Conservation (phyloP, 2,888 invertebrate species). For the Apodemia mormo region DNA sequence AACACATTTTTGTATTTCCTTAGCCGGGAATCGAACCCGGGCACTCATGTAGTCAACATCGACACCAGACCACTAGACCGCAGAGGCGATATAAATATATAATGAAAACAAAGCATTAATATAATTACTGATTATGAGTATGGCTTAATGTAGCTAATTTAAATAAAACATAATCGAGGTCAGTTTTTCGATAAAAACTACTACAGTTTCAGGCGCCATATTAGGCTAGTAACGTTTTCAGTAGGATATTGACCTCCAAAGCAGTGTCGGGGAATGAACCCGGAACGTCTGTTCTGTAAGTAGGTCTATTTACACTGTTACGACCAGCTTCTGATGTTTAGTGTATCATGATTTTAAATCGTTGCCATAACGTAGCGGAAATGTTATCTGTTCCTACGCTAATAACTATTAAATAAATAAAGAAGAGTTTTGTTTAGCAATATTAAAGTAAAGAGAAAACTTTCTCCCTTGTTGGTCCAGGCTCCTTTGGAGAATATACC, state of each 20-base stretch:
- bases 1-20: no score
- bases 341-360: not conserved
- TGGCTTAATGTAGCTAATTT: not conserved
- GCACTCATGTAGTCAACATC: no score
- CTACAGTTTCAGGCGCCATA: conserved; percentile 38
- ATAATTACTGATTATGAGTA: not conserved
- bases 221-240: conserved; percentile 46
- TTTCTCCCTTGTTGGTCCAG: no score
- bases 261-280: conserved; percentile 60
- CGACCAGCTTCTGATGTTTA: conserved; percentile 19
- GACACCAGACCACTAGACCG: no score
- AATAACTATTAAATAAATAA: no score
- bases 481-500: no score
- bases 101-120: no score
- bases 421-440: no score
- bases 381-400: no score
- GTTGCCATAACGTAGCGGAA: not conserved
- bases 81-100: no score
- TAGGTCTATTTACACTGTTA: conserved; percentile 46
- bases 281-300: conserved; percentile 51
- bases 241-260: conserved; percentile 63
- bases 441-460: no score
- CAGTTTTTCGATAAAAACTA: conserved; percentile 21
- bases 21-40: no score
- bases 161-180: conserved; percentile 4